These are phyloP conservation scores for Trididemnum nubilum DNA, from an alignment of 23 tunicate species.

Conservation along the genomic window DNA sequence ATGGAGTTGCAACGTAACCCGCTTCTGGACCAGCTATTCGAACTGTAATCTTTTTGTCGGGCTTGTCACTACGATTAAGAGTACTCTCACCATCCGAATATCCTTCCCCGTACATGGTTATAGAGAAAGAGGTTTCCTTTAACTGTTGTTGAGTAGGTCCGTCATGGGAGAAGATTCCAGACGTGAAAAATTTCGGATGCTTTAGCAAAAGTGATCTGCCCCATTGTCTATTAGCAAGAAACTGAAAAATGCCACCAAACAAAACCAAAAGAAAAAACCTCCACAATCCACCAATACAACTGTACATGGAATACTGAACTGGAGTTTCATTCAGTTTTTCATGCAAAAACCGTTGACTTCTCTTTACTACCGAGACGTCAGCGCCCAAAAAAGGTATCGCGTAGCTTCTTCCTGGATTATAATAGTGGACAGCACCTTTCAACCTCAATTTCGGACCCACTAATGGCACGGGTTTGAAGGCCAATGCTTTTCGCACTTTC, in stretches of 20 bases:
- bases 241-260: constrained; percentile 57
- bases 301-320: constrained; percentile 81
- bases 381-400: constrained; percentile 87
- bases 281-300: constrained; percentile 38
- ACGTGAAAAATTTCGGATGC: constrained; percentile 80
- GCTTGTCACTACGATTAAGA: constrained; percentile 11
- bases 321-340: constrained; percentile 48
- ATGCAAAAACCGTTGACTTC: constrained; percentile 69
- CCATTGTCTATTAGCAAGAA: constrained; percentile 56
- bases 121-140: constrained; percentile 49
- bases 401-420: constrained; percentile 16
- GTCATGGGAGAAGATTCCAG: constrained; percentile 64
- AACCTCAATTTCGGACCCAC: constrained; percentile 69
- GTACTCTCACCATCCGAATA: constrained; percentile 31
- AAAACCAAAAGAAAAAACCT: constrained; percentile 17
- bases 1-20: constrained; percentile 87
- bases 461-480: constrained; percentile 36
- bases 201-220: constrained; percentile 70
- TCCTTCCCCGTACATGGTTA: constrained; percentile 79
- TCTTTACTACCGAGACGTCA: constrained; percentile 76
- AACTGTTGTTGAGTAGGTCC: constrained; percentile 81
- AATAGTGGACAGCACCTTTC: constrained; percentile 44
- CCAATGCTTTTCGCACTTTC: constrained; percentile 47
- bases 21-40: constrained; percentile 83
- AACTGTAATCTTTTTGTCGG: constrained; percentile 52